These are phyloP conservation scores for Drosophila arawakana DNA, from an alignment of 1,140 invertebrate species.

Conservation along the genomic window DNA sequence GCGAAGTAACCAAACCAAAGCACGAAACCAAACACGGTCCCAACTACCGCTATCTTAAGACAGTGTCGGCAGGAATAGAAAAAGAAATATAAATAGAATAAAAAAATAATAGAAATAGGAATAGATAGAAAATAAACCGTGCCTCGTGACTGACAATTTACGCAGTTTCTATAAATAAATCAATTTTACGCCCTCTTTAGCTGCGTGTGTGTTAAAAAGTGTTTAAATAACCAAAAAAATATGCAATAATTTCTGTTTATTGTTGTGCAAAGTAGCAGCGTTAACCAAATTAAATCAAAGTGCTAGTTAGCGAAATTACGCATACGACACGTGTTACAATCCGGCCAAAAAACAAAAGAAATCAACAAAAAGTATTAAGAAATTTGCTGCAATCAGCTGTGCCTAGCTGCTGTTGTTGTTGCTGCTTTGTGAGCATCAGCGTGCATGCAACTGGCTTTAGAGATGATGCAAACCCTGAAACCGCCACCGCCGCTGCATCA, in stretches of 20 bases:
- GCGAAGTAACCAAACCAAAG: slow-evolving; percentile 12
- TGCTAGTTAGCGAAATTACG: slow-evolving; percentile 24
- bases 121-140: slow-evolving; percentile 1
- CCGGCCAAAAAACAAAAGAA: slow-evolving; percentile 14
- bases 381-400: slow-evolving; percentile 21
- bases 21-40: slow-evolving; percentile 29
- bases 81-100: slow-evolving; percentile 13
- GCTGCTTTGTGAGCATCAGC: slow-evolving; percentile 11
- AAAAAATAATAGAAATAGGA: neutral
- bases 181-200: neutral
- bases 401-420: slow-evolving; percentile 19
- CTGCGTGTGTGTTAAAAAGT: slow-evolving; percentile 16
- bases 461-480: slow-evolving; percentile 84
- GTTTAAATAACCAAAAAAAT: neutral
- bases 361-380: neutral
- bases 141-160: slow-evolving; percentile 32
- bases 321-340: slow-evolving; percentile 57
- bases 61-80: slow-evolving; percentile 11
- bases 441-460: slow-evolving; percentile 64
- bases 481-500: slow-evolving; percentile 79
- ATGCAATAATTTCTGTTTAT: neutral
- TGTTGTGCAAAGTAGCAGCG: slow-evolving; percentile 4
- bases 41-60: slow-evolving; percentile 38
- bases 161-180: slow-evolving; percentile 7
- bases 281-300: slow-evolving; percentile 7